Evolutionary conservation across 2,797 vertebrate genomes (phyloP).

Genomic region (Austrolebias charrua): DNA sequence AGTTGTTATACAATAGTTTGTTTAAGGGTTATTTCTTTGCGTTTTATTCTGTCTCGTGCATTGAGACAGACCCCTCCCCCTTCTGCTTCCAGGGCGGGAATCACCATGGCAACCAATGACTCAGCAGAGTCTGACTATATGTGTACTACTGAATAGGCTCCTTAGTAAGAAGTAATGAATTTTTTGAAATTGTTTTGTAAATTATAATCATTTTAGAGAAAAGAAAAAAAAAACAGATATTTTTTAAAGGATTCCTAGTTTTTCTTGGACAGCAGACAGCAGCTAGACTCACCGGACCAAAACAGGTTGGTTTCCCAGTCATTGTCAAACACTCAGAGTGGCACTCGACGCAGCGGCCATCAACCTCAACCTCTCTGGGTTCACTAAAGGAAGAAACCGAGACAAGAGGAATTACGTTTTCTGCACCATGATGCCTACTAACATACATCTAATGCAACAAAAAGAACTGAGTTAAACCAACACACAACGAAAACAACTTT

Average conservation of each 20-base stretch:
- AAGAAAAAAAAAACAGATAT: not conserved
- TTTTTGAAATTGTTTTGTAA: not conserved
- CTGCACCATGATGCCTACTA: not conserved
- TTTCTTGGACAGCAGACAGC: not conserved
- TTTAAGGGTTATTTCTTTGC: no score
- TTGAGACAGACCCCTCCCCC: no score
- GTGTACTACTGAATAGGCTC: no score
- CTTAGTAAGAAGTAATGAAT: no score
- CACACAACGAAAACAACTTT: no score
- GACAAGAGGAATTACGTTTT: not conserved
- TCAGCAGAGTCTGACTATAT: no score
- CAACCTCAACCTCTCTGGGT: conserved; percentile 83
- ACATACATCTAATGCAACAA: no score
- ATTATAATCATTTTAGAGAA: not conserved
- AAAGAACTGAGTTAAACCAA: no score
- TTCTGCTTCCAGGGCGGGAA: no score
- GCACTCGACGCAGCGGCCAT: conserved; percentile 83
- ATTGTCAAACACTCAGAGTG: conserved; percentile 83
- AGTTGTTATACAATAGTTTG: no score
- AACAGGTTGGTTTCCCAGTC: conserved; percentile 76
- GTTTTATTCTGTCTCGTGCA: no score
- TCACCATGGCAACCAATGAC: no score
- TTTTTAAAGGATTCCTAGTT: not conserved
- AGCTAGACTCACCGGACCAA: conserved; percentile 75
- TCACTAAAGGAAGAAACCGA: conserved; percentile 71